Conservation (phyloP, 1,140 invertebrate species). For the Lordiphosa collinella region DNA sequence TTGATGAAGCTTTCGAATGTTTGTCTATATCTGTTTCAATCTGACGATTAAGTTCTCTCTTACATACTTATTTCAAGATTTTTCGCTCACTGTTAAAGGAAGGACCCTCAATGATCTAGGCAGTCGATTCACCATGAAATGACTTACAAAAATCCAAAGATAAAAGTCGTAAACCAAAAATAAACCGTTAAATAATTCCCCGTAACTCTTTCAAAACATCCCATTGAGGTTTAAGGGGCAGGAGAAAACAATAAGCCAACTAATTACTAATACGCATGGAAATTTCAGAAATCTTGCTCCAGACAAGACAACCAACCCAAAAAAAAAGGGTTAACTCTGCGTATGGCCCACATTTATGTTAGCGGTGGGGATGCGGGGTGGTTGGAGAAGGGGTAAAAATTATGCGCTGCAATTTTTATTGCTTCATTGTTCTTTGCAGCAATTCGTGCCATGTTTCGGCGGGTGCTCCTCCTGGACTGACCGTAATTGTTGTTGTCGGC, state of each 20-base stretch:
- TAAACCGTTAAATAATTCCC: no score
- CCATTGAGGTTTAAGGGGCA: no score
- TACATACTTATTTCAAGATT: no score
- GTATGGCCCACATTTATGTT: slow-evolving; percentile 10
- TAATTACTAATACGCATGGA: slow-evolving; percentile 76
- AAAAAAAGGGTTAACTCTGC: slow-evolving; percentile 52
- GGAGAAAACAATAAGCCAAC: slow-evolving; percentile 61
- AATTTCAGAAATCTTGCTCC: slow-evolving; percentile 43
- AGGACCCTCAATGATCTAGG: no score
- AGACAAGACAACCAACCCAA: slow-evolving; percentile 12
- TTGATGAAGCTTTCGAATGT: no score
- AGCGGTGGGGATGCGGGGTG: background rate
- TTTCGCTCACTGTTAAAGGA: no score
- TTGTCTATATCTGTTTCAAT: no score
- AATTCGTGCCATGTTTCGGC: slow-evolving; percentile 41
- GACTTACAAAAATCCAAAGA: slow-evolving; percentile 23
- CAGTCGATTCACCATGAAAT: no score
- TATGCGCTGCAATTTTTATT: slow-evolving; percentile 78
- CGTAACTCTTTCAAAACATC: no score
- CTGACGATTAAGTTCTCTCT: no score
- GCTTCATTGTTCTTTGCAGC: slow-evolving; percentile 62
- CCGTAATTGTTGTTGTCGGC: slow-evolving; percentile 31
- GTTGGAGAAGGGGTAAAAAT: slow-evolving; percentile 42
- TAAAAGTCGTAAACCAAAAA: no score
- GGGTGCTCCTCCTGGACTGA: slow-evolving; percentile 12